Evolutionary conservation across 2,888 invertebrate species (phyloP).

Genomic region (Resseliella maxima): DNA sequence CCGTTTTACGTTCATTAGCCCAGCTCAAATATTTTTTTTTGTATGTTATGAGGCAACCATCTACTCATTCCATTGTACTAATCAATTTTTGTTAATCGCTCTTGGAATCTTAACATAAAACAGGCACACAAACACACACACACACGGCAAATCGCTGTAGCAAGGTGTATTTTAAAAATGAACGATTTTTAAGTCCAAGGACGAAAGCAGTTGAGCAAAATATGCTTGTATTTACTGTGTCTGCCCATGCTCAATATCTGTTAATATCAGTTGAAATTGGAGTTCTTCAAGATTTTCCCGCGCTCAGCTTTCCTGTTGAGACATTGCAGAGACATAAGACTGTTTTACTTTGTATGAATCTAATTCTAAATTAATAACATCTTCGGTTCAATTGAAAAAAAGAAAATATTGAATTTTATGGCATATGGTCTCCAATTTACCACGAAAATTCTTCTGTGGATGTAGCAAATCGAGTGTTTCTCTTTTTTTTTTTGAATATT

Average conservation of each 20-base stretch:
- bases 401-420: no score
- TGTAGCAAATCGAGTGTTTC: no score
- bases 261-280: neutral
- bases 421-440: no score
- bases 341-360: no score
- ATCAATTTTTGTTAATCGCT: neutral
- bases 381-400: no score
- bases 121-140: neutral
- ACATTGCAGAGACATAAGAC: no score
- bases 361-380: no score
- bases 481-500: no score
- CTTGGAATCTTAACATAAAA: neutral
- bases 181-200: neutral
- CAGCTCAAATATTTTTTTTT: neutral
- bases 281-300: neutral
- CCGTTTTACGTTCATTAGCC: conserved; percentile 9
- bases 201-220: neutral
- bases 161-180: neutral
- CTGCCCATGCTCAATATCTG: neutral
- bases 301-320: neutral
- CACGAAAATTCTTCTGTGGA: no score
- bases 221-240: neutral
- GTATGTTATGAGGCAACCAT: neutral
- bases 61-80: neutral
- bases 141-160: neutral